A percentile compares a stretch with the other conserved stretches of the same genome.
Conservation (phyloP, 2,888 invertebrate species). For the Mystacides longicornis region DNA sequence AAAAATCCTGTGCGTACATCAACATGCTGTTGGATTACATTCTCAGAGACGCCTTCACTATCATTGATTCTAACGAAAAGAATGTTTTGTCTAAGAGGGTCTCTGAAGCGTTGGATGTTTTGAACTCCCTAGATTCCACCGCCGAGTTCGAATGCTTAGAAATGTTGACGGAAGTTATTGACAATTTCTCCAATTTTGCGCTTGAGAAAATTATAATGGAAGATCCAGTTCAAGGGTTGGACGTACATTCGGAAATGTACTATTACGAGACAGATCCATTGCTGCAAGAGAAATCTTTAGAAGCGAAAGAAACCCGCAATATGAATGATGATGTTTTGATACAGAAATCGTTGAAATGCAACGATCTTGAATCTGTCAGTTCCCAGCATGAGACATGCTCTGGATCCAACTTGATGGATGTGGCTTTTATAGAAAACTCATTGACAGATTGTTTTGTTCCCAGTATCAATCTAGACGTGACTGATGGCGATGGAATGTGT, state of each 20-base stretch:
- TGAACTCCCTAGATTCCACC: constrained; percentile 13
- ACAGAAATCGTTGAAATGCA: background rate
- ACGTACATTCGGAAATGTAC: background rate
- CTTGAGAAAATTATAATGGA: background rate
- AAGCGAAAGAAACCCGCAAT: background rate
- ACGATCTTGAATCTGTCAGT: too few relatives aligned
- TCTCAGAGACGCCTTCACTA: constrained; percentile 2
- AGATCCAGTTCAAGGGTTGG: background rate
- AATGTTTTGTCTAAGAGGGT: background rate
- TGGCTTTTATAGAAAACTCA: background rate
- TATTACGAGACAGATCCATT: background rate
- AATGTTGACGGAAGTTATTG: constrained; percentile 11
- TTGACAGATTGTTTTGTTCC: background rate
- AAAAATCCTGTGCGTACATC: background rate
- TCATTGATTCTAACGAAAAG: constrained; percentile 4
- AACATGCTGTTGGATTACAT: constrained; percentile 2
- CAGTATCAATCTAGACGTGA: background rate
- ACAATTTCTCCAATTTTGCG: constrained; percentile 8
- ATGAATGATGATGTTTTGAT: too few relatives aligned
- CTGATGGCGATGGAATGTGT: background rate
- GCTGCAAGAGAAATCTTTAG: background rate
- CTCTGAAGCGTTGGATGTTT: constrained; percentile 7
- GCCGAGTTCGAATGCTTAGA: constrained; percentile 18
- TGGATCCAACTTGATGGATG: background rate
- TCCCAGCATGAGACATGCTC: too few relatives aligned